Base-by-base conservation (phyloP, 2,113 vertebrate genomes). In the Pseudopodoces humilis region DNA sequence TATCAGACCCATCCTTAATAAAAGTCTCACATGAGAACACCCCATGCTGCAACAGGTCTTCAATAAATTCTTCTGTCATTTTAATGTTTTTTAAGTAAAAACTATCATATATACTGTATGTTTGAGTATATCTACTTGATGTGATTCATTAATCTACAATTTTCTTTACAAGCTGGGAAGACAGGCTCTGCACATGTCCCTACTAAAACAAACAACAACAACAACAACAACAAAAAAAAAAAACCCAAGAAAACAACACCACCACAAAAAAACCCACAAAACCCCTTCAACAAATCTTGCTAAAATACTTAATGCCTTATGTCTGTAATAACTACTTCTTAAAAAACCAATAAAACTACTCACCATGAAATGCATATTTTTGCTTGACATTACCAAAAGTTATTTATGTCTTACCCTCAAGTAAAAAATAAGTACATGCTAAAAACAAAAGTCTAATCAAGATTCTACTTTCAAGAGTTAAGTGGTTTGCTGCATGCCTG, bases 241-340 rank as follows among this genome's bases (percentile, higher is more conserved):
- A 35, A 23, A 16, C 4, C 20, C 22, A 56, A 33, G 8, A n/a
- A 68, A 67, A 35, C 27, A 79, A 58, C 3, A 12, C 6, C 20
- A 67, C 17, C 23, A 67, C 12, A 39, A 30, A 41, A 74, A 79
- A 17, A 1, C 1, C 21, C 15, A 63, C 10, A 64, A 46, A n/a
- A 5, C 5, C 4, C 4, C 16, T 4, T 1, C 35, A 82, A 22
- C 3, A 1, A 6, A 39, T 49, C 52, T 71, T 46, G 6, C 15
- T 65, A 84, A 53, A 88, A 47, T 46, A 53, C 10, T 49, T 50
- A 22, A 46, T 43, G 6, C 2, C 52, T 49, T 10, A 33, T 11
- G 11, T 16, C 53, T 76, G 7, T 37, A 39, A 67, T 5, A 4
- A 65, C 60, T 47, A 23, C 33, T 78, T 27, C 30, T 35, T 52